A percentile compares a stretch with the other conserved stretches of the same genome.
Conservation (phyloP, 2,888 invertebrate species). For the Mimumesa dahlbomi region DNA sequence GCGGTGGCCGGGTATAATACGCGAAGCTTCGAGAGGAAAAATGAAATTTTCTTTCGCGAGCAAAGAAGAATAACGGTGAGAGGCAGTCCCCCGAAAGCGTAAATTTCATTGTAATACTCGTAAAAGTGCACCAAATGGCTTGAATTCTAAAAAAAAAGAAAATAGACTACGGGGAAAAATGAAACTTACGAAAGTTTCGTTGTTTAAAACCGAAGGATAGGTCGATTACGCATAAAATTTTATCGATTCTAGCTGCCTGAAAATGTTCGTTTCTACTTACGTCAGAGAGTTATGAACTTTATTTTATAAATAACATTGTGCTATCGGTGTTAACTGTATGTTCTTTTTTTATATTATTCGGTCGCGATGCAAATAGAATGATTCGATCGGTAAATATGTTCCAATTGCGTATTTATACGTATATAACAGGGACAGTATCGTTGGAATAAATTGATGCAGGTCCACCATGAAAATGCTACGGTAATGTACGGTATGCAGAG, state of each 20-base stretch:
- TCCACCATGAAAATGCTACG: background rate
- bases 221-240: too few relatives aligned
- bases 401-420: too few relatives aligned
- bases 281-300: too few relatives aligned
- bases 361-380: too few relatives aligned
- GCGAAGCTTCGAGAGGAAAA: too few relatives aligned
- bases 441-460: conserved; percentile 4
- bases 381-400: too few relatives aligned
- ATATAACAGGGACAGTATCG: background rate
- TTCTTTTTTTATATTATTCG: too few relatives aligned
- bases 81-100: conserved; percentile 6
- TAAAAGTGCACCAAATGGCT: background rate
- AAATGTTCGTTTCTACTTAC: too few relatives aligned
- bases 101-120: conserved; percentile 16
- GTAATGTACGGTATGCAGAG: conserved; percentile 5
- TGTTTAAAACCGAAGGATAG: background rate
- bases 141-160: background rate
- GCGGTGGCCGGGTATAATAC: background rate
- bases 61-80: background rate
- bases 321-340: too few relatives aligned
- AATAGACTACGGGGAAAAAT: background rate
- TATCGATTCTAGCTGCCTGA: too few relatives aligned
- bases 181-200: background rate
- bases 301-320: too few relatives aligned
- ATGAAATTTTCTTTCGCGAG: background rate